phyloP scores from a whole-genome alignment of 2,797 vertebrate genomes.

The Acanthurus tractus region DNA sequence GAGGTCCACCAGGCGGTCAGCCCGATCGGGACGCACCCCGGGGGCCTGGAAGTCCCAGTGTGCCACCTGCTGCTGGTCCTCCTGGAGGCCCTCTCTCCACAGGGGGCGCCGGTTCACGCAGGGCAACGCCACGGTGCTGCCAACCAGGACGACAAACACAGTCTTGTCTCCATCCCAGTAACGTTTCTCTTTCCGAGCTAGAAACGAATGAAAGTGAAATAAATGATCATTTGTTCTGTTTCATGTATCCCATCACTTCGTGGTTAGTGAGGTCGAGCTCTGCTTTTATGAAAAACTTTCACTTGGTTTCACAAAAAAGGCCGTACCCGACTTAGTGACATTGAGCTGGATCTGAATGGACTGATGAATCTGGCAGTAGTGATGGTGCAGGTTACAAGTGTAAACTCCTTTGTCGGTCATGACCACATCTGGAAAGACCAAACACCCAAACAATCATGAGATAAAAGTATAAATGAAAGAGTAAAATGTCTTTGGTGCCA shows the following conservation, averaged over 20 bases:
- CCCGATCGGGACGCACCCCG: slow-evolving; percentile 91
- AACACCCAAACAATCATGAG: slow-evolving; percentile 1
- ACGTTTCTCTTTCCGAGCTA: slow-evolving; percentile 86
- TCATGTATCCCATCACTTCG: background rate
- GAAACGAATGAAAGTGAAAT: slow-evolving; percentile 9
- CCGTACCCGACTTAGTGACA: slow-evolving; percentile 90
- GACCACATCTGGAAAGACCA: slow-evolving; percentile 83
- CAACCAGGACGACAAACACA: slow-evolving; percentile 87
- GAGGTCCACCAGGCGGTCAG: slow-evolving; percentile 93
- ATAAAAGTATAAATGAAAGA: background rate
- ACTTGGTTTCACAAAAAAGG: background rate
- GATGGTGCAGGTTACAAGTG: slow-evolving; percentile 96
- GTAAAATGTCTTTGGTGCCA: accelerated
- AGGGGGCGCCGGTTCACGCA: slow-evolving; percentile 91
- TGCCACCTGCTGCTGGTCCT: slow-evolving; percentile 96
- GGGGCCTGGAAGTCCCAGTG: slow-evolving; percentile 97
- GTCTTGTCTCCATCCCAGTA: slow-evolving; percentile 93
- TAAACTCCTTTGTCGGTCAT: slow-evolving; percentile 90
- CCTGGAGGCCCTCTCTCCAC: slow-evolving; percentile 91
- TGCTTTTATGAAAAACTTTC: too few species aligned
- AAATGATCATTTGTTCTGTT: background rate
- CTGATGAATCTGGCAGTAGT: slow-evolving; percentile 95
- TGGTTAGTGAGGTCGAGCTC: too few species aligned
- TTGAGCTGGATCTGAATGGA: slow-evolving; percentile 90
- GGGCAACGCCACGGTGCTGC: slow-evolving; percentile 88